Base-by-base conservation (phyloP, 2,888 invertebrate species). In the Pseudococcus longispinus region DNA sequence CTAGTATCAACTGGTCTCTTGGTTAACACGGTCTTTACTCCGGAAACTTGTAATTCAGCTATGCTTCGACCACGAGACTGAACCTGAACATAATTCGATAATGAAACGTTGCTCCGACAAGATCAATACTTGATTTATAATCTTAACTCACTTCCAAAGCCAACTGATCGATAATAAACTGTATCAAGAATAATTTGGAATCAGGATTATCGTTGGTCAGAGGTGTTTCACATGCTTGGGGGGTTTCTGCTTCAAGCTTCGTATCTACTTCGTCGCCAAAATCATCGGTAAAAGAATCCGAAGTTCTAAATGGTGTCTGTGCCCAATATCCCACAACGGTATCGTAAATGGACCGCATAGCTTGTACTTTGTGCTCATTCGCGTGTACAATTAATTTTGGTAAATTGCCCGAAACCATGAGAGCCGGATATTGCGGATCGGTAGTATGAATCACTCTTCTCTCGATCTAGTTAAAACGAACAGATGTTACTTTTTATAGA, bases 1-100 rank as follows among this genome's bases (percentile, higher is more conserved):
- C 94, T 94, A 5, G 94, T 93, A 90, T 97, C 96, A 23, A 93
- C 93, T 0, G 95, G 93, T 60, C 96, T 93, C 90, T 95, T 95
- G 37, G 94, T 94, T 88, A 95, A 92, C 9, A 95, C 94, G 51
- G 95, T 94, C 89, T 94, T 94, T 65, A 97, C 97, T 37, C 97
- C 97, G 87, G 95, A 94, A 44, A 98, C 96, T 92, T 98, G 97
- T 87, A 98, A 92, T 91, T 98, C 98, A 0, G 97, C 98, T 86
- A 98, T 95, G 90, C 97, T 96, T 89, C 97, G 93, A 9, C 97
- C 97, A 90, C 94, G 92, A 0, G 96, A 96, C 90, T 97, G 96
- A 88, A 97, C 93, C 92, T 94, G 91, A 84, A 91, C 32, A 88
- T 70, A 20, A 70, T 83, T 51, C n/a, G 15, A 32, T 15, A 0